These are phyloP conservation scores for Ostrea edulis DNA, from an alignment of 1,140 invertebrate species.

Conservation along the genomic window DNA sequence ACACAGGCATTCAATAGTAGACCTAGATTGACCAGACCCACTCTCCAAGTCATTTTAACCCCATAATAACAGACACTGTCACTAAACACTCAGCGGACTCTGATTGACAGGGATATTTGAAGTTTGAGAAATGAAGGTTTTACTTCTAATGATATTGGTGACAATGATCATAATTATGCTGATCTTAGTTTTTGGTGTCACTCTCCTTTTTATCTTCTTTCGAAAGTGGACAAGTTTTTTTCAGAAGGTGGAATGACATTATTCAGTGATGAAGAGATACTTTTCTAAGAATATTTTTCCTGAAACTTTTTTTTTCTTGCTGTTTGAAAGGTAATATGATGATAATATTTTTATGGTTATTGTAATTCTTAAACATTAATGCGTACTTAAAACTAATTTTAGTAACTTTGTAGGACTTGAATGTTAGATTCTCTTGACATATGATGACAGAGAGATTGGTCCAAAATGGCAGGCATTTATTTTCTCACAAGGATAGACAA, in stretches of 20 bases:
- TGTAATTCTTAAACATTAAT: neutral
- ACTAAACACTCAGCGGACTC: neutral
- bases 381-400: neutral
- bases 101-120: neutral
- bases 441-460: neutral
- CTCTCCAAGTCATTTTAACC: neutral
- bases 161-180: neutral
- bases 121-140: neutral
- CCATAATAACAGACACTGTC: neutral
- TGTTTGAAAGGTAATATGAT: neutral
- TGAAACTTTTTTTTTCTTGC: neutral
- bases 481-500: too few relatives aligned
- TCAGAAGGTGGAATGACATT: constrained; percentile 21
- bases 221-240: neutral
- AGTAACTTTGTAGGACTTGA: neutral
- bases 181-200: neutral
- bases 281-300: neutral
- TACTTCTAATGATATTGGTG: neutral
- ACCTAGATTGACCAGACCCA: neutral
- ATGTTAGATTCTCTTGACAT: neutral
- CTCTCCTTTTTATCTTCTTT: neutral
- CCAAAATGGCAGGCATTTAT: neutral
- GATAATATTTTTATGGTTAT: neutral
- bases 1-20: neutral
- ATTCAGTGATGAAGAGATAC: constrained; percentile 24